Base-by-base conservation (phyloP, 2,888 invertebrate species). In the Clusia tigrina region DNA sequence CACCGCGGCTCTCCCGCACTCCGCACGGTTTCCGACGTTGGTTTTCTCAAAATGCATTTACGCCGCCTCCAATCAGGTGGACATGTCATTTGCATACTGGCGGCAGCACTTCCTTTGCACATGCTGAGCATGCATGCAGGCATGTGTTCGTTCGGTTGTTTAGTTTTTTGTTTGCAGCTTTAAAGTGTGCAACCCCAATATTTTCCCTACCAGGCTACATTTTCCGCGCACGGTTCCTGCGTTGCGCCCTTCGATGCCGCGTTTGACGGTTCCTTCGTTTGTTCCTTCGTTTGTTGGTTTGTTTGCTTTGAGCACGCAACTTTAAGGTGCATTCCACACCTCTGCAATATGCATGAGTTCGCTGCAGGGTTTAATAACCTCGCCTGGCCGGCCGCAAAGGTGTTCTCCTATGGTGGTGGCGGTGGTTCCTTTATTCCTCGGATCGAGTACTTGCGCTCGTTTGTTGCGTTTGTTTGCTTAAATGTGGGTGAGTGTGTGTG, bases 301-400 rank as follows among this genome's bases (percentile, higher is more conserved):
- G 74, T 68, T 71, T 67, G 60, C 54, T 55, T 32, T 56, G 46
- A 69, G 65, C 79, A 79, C 77, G 79, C 80, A 77, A 79, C 67
- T 70, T 71, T 68, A 72, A 71, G 78, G 78, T 77, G 71, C 70
- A 70, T 63, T 68, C 54, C 46, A 18, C 48, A n/a, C 18, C 24
- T 18, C 12, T 3, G 52, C 52, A 20, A 24, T 52, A 6, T 26
- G 25, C 3, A 2, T n/a, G 3, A 2, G 48, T 22, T 37, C 22
- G 42, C 42, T 54, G 32, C 46, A 48, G 64, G 61, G 78, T 76
- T 77, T 77, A 78, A 77, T 72, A 74, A 76, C 78, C 76, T 74
- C 69, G 25, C 32, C 22, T 3, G 17, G 17, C 6, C 5, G 54
- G 25, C 24, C 3, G 10, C 23, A 54, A n/a, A 9, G 20, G 3